A percentile compares a stretch with the other conserved stretches of the same genome.
These are phyloP conservation scores for Argopecten irradians DNA, from an alignment of 1,140 invertebrate species.

Conservation along the genomic window DNA sequence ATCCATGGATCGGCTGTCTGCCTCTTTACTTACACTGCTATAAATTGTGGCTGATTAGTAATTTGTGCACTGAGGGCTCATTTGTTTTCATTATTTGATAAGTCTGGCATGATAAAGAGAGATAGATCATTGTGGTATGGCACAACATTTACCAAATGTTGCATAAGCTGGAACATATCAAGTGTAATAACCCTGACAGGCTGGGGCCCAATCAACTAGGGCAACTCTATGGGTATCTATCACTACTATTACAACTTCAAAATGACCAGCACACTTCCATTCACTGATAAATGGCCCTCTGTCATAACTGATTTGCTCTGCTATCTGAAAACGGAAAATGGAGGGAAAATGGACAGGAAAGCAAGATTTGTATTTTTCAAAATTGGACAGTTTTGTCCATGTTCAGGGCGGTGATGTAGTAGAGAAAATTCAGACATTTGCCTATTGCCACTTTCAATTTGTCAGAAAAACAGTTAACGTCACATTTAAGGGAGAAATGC, in stretches of 20 bases:
- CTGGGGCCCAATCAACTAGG: constrained; percentile 10
- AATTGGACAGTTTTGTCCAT: constrained; percentile 21
- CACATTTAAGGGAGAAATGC: constrained; percentile 22
- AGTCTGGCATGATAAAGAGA: constrained; percentile 63
- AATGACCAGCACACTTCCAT: constrained; percentile 15
- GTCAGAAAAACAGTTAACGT: constrained; percentile 11
- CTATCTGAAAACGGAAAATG: constrained; percentile 22
- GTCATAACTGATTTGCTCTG: background rate
- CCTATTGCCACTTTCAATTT: constrained; percentile 17
- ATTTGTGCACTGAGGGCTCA: constrained; percentile 54
- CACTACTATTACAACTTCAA: constrained; percentile 22
- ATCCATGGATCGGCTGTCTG: constrained; percentile 48
- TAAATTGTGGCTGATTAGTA: constrained; percentile 58
- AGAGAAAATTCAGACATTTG: background rate
- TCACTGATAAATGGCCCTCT: constrained; percentile 23
- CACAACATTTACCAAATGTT: constrained; percentile 53
- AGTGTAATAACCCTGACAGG: constrained; percentile 19
- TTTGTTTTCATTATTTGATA: constrained; percentile 67
- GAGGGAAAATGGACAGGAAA: constrained; percentile 8
- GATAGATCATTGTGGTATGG: constrained; percentile 56
- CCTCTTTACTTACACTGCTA: constrained; percentile 41
- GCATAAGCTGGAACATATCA: constrained; percentile 48
- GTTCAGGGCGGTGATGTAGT: background rate
- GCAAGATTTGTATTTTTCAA: constrained; percentile 18
- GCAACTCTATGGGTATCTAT: background rate